Conservation (phyloP, 2,113 vertebrate species). For the Canis aureus region DNA sequence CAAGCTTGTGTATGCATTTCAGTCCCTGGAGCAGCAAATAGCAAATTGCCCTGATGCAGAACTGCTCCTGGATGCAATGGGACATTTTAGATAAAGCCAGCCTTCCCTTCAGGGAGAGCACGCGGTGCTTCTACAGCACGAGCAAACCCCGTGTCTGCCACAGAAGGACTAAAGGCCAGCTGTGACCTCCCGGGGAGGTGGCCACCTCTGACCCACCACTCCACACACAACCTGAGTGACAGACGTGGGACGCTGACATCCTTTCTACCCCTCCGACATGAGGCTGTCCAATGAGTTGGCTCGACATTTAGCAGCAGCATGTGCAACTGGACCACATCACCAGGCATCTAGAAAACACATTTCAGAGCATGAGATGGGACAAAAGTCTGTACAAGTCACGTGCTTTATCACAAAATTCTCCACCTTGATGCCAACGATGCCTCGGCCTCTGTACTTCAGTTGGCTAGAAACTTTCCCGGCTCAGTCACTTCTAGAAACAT, state of each 20-base stretch:
- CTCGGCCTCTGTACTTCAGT: fast-evolving
- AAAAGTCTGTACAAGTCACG: background rate
- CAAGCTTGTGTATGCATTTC: background rate
- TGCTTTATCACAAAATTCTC: background rate
- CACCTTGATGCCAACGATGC: too few species aligned
- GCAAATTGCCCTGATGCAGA: background rate
- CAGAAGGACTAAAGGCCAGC: background rate
- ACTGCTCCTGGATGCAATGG: background rate
- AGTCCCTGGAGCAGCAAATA: background rate
- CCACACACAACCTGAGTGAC: fast-evolving
- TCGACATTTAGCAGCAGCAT: fast-evolving
- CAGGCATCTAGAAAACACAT: background rate
- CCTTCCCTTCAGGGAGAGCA: background rate
- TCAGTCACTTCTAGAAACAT: background rate
- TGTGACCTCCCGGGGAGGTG: background rate
- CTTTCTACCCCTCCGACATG: fast-evolving
- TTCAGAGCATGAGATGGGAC: background rate
- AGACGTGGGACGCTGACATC: background rate
- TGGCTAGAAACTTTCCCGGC: background rate
- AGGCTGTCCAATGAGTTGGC: too few species aligned
- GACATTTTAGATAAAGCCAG: background rate
- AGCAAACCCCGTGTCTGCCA: fast-evolving
- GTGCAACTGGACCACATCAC: background rate
- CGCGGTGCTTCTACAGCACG: fast-evolving
- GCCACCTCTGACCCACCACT: background rate